Evolutionary conservation across 2,113 vertebrate species (phyloP), one percentile per base, ranked within the genome.

Genomic region (Cygnus atratus): DNA sequence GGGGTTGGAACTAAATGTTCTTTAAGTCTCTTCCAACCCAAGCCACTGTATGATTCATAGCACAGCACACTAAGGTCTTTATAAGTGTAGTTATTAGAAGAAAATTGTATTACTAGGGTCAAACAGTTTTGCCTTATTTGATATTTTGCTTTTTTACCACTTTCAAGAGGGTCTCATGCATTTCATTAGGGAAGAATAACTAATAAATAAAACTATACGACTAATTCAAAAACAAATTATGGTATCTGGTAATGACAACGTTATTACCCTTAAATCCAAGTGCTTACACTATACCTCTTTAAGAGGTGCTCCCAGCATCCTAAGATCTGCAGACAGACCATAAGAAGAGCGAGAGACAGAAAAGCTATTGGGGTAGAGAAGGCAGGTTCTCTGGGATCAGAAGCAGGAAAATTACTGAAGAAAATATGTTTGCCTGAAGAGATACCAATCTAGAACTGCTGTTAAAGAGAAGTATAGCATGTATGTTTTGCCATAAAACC

Each of bases 111-210:
- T 92, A 91, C 55, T 44, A 50, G 25, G 94, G 31, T 72, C 59
- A 90, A 91, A 93, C 70, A 94, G 66, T 95, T 97, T 95, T 66
- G 81, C 75, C 58, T 96, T 68, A 94, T 92, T 97, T 95, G 44
- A 5, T 59, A 83, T 90, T 97, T 95, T 87, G 80, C 46, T 39
- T 31, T 92, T 94, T 96, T 81, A 97, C 43, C 80, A 77, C 88
- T 95, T 94, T 95, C 72, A 88, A 92, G 87, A 74, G 44, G 75
- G 41, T 87, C 68, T 91, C 65, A 65, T 37, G 70, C n/a, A 94
- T 88, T 76, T 95, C 86, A 77, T 66, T 72, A 94, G 43, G 39
- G 77, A 70, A 96, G 35, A 92, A 41, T 37, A 65, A 75, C 37
- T 91, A 92, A 83, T 52, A 76, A 79, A 76, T 37, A 84, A 92